These are phyloP conservation scores for Heliocidaris tuberculata DNA, from an alignment of 35 echinoderm and acorn worm species.

Conservation along the genomic window DNA sequence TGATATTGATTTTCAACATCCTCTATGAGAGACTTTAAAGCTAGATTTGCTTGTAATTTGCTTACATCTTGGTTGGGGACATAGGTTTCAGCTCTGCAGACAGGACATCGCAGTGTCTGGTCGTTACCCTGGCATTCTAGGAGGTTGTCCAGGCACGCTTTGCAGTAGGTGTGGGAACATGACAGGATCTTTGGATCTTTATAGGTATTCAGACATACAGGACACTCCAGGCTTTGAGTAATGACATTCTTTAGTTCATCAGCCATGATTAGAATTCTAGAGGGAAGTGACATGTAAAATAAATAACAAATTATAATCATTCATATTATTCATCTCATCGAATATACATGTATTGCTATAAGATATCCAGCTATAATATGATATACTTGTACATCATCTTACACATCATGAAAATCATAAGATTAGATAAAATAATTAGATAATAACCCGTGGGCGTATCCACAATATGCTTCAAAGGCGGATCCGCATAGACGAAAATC, in stretches of 20 bases:
- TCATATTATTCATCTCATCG: too few relatives aligned
- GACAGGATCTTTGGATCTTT: neutral
- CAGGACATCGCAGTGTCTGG: neutral
- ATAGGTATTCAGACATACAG: neutral
- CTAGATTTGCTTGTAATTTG: neutral
- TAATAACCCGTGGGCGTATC: too few relatives aligned
- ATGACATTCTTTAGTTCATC: neutral
- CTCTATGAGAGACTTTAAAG: neutral
- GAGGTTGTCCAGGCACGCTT: neutral
- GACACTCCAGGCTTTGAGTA: slow-evolving; percentile 14
- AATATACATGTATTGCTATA: too few relatives aligned
- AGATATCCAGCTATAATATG: too few relatives aligned
- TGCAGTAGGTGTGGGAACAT: slow-evolving; percentile 24
- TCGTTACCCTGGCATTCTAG: neutral
- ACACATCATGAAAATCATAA: too few relatives aligned
- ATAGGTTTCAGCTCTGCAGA: neutral
- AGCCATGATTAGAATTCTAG: neutral
- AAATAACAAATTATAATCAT: too few relatives aligned
- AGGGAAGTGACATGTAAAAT: too few relatives aligned
- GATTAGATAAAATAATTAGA: too few relatives aligned
- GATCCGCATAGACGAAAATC: too few relatives aligned
- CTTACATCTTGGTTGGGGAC: neutral
- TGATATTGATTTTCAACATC: neutral
- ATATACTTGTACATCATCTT: too few relatives aligned
- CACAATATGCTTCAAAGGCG: too few relatives aligned